Evolutionary conservation across 2,797 vertebrate genomes (phyloP).

Genomic region (Microhierax caerulescens): DNA sequence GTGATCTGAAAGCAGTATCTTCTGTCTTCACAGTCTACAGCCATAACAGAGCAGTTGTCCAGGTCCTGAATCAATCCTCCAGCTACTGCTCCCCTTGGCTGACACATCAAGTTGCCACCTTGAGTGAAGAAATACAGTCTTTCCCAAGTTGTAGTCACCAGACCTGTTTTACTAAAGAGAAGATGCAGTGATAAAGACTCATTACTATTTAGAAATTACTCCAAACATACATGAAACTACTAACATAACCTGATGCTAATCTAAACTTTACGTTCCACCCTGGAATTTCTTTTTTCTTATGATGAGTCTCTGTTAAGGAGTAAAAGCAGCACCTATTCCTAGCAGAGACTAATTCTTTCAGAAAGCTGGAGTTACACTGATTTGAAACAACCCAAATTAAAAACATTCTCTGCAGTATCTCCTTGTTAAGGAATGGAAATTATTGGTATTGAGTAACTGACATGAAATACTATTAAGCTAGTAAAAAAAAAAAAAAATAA

Average conservation of each 20-base stretch:
- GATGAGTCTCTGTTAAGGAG: background rate
- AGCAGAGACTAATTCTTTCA: background rate
- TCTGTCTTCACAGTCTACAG: constrained; percentile 94
- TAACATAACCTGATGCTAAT: background rate
- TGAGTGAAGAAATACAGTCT: constrained; percentile 98
- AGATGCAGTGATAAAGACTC: background rate
- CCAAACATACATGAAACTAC: background rate
- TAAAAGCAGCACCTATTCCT: background rate
- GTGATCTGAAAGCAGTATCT: constrained; percentile 98
- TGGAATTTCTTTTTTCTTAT: background rate
- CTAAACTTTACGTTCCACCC: background rate
- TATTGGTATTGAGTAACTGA: background rate
- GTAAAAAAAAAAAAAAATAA: background rate
- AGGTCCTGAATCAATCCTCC: constrained; percentile 96
- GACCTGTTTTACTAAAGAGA: constrained; percentile 89
- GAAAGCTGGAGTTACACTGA: background rate
- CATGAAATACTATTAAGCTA: background rate
- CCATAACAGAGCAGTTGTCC: constrained; percentile 99
- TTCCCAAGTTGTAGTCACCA: constrained; percentile 98
- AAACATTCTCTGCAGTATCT: background rate
- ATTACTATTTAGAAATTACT: background rate
- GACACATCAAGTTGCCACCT: constrained; percentile 98
- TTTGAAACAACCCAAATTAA: background rate
- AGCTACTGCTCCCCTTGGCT: constrained; percentile 93
- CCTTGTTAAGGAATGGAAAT: background rate